phyloP scores from a whole-genome alignment of 2,888 invertebrate species.

The Dioctria rufipes region DNA sequence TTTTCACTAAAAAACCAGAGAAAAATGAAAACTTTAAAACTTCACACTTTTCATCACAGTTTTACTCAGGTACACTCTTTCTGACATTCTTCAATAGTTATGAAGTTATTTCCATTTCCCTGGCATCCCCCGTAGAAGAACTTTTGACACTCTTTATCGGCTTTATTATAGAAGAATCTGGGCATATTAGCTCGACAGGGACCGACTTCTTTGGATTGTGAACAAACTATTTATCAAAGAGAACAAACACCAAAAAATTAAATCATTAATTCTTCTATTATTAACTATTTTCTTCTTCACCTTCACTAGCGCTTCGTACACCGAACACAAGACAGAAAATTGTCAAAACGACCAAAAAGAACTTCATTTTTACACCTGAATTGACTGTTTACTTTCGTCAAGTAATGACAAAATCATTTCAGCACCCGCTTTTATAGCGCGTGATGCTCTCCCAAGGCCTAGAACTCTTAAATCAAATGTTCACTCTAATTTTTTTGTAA shows the following conservation, averaged over 20 bases:
- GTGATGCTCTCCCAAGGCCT: not conserved
- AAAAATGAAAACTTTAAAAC: too few species aligned
- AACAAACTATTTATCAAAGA: not conserved
- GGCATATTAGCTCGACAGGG: constrained; percentile 82
- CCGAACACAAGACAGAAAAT: constrained; percentile 8
- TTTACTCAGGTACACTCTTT: not conserved
- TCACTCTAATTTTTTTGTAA: too few species aligned
- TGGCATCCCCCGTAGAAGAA: constrained; percentile 85
- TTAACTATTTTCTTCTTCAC: not conserved
- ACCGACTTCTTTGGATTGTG: constrained; percentile 71
- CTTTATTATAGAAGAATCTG: constrained; percentile 81
- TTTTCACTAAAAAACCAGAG: too few species aligned
- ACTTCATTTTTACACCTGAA: constrained; percentile 7
- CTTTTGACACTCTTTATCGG: constrained; percentile 78
- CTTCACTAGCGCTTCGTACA: not conserved
- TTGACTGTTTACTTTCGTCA: not conserved
- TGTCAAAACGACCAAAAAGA: constrained; percentile 14
- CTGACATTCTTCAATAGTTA: constrained; percentile 76
- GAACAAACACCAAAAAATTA: not conserved
- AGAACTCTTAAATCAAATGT: not conserved
- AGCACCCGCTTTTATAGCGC: constrained; percentile 16
- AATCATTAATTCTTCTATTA: not conserved
- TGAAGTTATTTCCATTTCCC: constrained; percentile 87
- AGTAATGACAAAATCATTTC: not conserved
- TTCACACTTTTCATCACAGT: too few species aligned